phyloP scores from a whole-genome alignment of 1,140 invertebrate genomes.

The Tetranychus cinnabarinus region DNA sequence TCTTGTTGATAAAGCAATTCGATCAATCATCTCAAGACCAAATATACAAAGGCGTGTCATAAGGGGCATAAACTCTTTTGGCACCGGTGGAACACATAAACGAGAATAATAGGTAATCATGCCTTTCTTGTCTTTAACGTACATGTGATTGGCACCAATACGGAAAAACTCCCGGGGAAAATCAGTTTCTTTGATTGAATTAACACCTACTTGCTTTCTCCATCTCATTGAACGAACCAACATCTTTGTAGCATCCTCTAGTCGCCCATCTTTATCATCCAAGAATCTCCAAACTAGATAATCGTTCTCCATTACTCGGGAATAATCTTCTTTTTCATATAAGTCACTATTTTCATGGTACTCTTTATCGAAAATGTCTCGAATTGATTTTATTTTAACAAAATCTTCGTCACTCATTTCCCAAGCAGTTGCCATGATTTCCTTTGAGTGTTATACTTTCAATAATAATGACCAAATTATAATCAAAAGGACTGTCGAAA shows the following conservation, averaged over 20 bases:
- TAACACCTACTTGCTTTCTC: conserved; percentile 1
- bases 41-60: conserved; percentile 1
- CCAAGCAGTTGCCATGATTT: no score
- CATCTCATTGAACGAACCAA: conserved; percentile 14
- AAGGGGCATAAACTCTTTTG: conserved; percentile 1
- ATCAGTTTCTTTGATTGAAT: conserved; percentile 3
- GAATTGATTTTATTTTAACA: background rate
- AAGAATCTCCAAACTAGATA: conserved; percentile 10
- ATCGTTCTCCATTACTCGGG: conserved; percentile 10
- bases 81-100: conserved; percentile 3
- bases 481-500: no score
- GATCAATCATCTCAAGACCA: conserved; percentile 3
- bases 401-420: background rate
- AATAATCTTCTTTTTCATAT: conserved; percentile 9
- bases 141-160: conserved; percentile 2
- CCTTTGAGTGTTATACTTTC: no score
- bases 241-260: conserved; percentile 17
- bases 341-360: background rate
- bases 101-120: conserved; percentile 6
- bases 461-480: no score
- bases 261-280: conserved; percentile 1
- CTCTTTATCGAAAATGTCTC: background rate
- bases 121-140: conserved; percentile 3
- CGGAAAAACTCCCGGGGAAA: conserved; percentile 9
- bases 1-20: background rate